These are phyloP conservation scores for Synergus gifuensis DNA, from an alignment of 2,888 invertebrate genomes.

Conservation along the genomic window DNA sequence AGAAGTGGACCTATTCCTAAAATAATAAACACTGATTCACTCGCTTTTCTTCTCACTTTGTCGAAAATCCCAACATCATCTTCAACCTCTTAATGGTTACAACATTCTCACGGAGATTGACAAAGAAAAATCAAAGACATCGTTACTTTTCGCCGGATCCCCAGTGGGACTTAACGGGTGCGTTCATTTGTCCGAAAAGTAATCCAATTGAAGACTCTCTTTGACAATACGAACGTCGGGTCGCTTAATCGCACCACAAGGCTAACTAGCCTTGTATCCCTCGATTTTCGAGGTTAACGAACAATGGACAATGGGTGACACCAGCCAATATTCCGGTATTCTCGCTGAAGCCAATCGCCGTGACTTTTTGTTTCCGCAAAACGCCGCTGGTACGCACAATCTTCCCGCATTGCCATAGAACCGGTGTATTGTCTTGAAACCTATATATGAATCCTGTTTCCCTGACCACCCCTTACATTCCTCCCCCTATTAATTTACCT, in stretches of 20 bases:
- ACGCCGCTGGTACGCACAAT: conserved; percentile 67
- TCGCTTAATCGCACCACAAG: conserved; percentile 49
- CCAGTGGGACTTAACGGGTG: conserved; percentile 8
- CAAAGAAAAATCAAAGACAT: conserved; percentile 34
- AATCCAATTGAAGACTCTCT: conserved; percentile 60
- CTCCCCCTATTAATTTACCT: neutral
- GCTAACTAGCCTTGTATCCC: conserved; percentile 46
- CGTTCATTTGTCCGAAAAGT: conserved; percentile 49
- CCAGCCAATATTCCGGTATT: conserved; percentile 44
- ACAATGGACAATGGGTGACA: conserved; percentile 63
- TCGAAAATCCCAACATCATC: neutral
- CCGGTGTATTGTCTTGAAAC: conserved; percentile 56
- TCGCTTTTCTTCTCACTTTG: neutral
- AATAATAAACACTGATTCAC: neutral
- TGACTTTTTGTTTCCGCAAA: conserved; percentile 69
- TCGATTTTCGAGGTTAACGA: conserved; percentile 47
- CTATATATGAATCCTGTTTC: conserved; percentile 35
- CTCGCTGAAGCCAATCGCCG: conserved; percentile 53
- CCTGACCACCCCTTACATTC: conserved; percentile 28
- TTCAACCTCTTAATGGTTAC: neutral
- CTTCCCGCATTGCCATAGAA: conserved; percentile 70
- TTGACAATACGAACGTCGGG: conserved; percentile 55
- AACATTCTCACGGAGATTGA: conserved; percentile 35
- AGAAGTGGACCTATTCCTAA: neutral
- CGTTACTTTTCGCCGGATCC: conserved; percentile 36